Percentiles rank a stretch among this genome's conserved stretches.
Evolutionary conservation across 2,888 invertebrate species (phyloP).

Genomic region (Zhengitettix transpicula): DNA sequence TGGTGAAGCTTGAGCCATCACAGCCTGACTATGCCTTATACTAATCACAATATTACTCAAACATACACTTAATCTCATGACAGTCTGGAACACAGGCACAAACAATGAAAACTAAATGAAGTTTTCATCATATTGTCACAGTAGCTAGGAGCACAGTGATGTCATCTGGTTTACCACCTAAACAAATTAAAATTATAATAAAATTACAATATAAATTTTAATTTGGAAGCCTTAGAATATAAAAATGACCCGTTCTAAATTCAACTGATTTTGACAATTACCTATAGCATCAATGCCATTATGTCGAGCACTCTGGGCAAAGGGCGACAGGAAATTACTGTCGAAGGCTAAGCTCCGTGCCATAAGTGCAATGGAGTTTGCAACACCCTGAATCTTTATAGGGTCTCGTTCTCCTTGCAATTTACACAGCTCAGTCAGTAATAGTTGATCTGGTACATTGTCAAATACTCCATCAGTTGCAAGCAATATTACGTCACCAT

Average conservation of each 20-base stretch:
- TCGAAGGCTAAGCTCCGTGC: slow-evolving; percentile 88
- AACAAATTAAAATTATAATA: too few relatives aligned
- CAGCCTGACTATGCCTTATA: too few relatives aligned
- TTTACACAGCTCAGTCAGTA: slow-evolving; percentile 69
- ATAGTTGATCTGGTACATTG: slow-evolving; percentile 82
- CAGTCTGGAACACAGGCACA: neutral
- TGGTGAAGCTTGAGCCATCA: too few relatives aligned
- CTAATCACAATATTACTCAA: too few relatives aligned
- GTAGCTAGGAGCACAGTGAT: slow-evolving; percentile 93
- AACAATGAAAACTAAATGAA: neutral
- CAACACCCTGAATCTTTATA: slow-evolving; percentile 68
- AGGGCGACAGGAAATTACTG: slow-evolving; percentile 88
- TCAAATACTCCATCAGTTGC: slow-evolving; percentile 99
- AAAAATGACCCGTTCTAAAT: neutral
- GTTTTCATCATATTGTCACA: slow-evolving; percentile 42
- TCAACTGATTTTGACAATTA: slow-evolving; percentile 24
- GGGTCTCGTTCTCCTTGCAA: slow-evolving; percentile 56
- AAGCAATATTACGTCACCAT: slow-evolving; percentile 85
- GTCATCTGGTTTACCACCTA: slow-evolving; percentile 97
- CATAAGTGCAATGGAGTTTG: slow-evolving; percentile 90
- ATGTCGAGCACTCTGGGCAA: slow-evolving; percentile 80
- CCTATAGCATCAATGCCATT: slow-evolving; percentile 88
- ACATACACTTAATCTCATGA: neutral
- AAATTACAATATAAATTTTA: too few relatives aligned
- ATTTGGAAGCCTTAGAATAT: neutral